phyloP scores from a whole-genome alignment of 2,797 vertebrate species.

The Acanthornis magna region DNA sequence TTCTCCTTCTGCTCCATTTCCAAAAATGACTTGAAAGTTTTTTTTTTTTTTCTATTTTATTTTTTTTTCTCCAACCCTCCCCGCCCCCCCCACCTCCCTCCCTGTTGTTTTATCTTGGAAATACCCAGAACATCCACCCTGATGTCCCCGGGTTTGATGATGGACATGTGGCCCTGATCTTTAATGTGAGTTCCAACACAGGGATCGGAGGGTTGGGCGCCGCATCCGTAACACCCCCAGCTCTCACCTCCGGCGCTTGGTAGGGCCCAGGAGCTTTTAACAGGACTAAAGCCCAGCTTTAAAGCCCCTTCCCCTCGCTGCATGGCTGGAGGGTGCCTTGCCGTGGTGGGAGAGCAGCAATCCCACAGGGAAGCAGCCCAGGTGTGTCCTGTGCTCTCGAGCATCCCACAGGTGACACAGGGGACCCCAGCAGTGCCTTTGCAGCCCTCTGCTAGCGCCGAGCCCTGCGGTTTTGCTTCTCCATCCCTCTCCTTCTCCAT shows the following conservation, averaged over 20 bases:
- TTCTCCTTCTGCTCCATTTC: constrained; percentile 16
- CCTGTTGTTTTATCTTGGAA: constrained; percentile 49
- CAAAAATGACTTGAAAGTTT: constrained; percentile 52
- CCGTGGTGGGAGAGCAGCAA: neutral
- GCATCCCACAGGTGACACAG: neutral
- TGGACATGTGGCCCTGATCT: constrained; percentile 66
- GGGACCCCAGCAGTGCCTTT: neutral
- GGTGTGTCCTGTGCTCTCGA: neutral
- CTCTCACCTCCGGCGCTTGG: constrained; percentile 26
- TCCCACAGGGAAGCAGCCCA: neutral
- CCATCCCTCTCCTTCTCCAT: constrained; percentile 22
- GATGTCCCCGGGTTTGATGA: constrained; percentile 68
- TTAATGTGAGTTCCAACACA: constrained; percentile 57
- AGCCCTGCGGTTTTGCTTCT: constrained; percentile 20
- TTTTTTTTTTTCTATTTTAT: neutral
- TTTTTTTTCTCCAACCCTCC: constrained; percentile 8
- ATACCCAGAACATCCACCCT: constrained; percentile 62
- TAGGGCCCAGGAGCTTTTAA: constrained; percentile 45
- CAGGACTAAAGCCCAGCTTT: constrained; percentile 64
- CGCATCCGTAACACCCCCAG: constrained; percentile 25
- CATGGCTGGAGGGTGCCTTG: neutral
- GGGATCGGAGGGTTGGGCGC: constrained; percentile 37
- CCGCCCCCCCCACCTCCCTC: neutral
- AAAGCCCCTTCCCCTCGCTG: neutral
- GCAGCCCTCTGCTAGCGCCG: neutral